These are phyloP conservation scores for Brachylomia viminalis DNA, from an alignment of 2,888 invertebrate genomes.

Conservation along the genomic window DNA sequence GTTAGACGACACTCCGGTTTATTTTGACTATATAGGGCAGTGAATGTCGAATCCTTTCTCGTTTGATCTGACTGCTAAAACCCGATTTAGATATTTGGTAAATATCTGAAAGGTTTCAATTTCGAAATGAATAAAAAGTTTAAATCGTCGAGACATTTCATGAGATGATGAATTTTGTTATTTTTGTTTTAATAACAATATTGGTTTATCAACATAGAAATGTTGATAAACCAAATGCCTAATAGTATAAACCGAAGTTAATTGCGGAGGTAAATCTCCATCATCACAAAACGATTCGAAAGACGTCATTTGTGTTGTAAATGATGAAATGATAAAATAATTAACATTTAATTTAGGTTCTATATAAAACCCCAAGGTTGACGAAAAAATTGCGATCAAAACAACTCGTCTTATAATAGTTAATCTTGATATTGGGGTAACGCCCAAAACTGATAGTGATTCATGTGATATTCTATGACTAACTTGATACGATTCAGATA, in stretches of 20 bases:
- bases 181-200: neutral
- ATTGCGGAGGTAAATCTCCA: conserved; percentile 26
- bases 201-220: neutral
- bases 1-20: neutral
- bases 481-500: conserved; percentile 11
- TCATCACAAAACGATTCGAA: neutral
- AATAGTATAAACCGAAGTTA: neutral
- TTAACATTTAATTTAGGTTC: conserved; percentile 18
- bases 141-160: neutral
- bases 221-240: conserved; percentile 3
- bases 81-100: neutral
- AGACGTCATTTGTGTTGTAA: conserved; percentile 2
- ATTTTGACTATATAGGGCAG: neutral
- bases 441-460: conserved; percentile 24
- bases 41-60: neutral
- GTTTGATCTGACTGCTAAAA: neutral
- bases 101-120: neutral
- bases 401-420: conserved; percentile 15
- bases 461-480: conserved; percentile 35
- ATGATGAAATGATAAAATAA: conserved; percentile 10
- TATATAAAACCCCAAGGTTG: conserved; percentile 31
- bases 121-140: neutral
- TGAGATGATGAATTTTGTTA: neutral
- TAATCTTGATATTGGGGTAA: neutral
- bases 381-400: conserved; percentile 27